Percentiles rank a stretch among this genome's conserved stretches.
Evolutionary conservation across 2,888 invertebrate species (phyloP).

Genomic region (Stegana nigrithorax): DNA sequence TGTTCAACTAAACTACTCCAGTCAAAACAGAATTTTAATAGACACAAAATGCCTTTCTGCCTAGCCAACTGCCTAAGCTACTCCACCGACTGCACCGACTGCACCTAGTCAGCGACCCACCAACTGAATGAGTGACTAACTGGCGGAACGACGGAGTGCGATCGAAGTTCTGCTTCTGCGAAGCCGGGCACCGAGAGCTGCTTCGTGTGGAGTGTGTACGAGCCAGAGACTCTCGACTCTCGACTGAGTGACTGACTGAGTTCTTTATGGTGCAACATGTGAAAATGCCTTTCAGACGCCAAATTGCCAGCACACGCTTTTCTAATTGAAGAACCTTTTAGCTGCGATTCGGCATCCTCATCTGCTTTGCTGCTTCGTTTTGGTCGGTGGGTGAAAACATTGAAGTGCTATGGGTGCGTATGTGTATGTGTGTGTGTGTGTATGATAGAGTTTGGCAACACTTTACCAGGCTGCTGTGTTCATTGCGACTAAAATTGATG

Average conservation of each 20-base stretch:
- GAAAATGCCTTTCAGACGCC: conserved; percentile 40
- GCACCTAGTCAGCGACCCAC: conserved; percentile 29
- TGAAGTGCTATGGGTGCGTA: too few relatives aligned
- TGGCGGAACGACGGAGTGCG: too few relatives aligned
- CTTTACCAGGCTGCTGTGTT: conserved; percentile 8
- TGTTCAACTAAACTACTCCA: conserved; percentile 56
- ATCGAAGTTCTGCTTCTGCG: too few relatives aligned
- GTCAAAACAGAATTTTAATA: conserved; percentile 60
- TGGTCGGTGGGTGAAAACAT: conserved; percentile 16
- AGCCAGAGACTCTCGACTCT: conserved; percentile 39
- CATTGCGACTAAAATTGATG: conserved; percentile 6
- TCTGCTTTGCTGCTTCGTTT: conserved; percentile 43
- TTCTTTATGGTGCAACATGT: conserved; percentile 54
- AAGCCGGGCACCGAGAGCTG: too few relatives aligned
- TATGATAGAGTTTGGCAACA: neutral
- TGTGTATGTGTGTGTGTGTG: conserved; percentile 13
- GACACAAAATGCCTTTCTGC: conserved; percentile 26
- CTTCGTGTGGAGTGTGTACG: too few relatives aligned
- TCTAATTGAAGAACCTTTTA: conserved; percentile 60
- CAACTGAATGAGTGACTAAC: conserved; percentile 24
- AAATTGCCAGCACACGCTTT: conserved; percentile 59
- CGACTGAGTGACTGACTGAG: conserved; percentile 19
- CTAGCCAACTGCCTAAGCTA: neutral
- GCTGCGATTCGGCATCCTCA: conserved; percentile 54
- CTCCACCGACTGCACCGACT: neutral